Percentiles rank a stretch among this genome's conserved stretches.
Evolutionary conservation across 2,888 invertebrate species (phyloP).

Genomic region (Selenia dentaria): DNA sequence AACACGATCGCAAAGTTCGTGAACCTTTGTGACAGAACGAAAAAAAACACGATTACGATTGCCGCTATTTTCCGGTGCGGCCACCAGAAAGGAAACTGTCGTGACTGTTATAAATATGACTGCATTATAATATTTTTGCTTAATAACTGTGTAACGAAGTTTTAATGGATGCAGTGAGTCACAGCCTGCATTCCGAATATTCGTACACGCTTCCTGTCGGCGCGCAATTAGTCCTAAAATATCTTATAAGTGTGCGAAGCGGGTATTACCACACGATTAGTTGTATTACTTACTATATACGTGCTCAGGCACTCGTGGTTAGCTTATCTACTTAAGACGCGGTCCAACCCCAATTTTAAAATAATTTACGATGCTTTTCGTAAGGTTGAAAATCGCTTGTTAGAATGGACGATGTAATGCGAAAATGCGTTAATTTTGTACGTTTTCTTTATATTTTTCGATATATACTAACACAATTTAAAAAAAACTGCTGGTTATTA

Average conservation of each 20-base stretch:
- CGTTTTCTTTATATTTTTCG: too few species aligned
- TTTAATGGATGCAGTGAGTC: constrained; percentile 48
- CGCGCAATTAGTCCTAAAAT: constrained; percentile 24
- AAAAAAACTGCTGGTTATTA: too few species aligned
- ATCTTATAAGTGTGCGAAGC: constrained; percentile 9
- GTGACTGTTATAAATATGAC: constrained; percentile 36
- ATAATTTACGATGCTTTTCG: too few species aligned
- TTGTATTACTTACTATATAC: too few species aligned
- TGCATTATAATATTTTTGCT: constrained; percentile 61
- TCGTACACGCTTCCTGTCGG: constrained; percentile 28
- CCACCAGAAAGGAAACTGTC: constrained; percentile 46
- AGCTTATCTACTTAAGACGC: too few species aligned
- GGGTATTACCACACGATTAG: constrained; percentile 2
- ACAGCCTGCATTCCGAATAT: constrained; percentile 34
- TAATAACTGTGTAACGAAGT: constrained; percentile 63
- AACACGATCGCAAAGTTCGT: constrained; percentile 43
- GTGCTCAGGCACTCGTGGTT: too few species aligned
- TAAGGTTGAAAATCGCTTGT: too few species aligned
- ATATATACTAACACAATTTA: too few species aligned
- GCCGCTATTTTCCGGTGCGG: constrained; percentile 61
- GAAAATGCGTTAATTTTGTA: too few species aligned
- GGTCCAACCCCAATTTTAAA: too few species aligned
- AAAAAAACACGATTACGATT: constrained; percentile 15
- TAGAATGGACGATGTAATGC: too few species aligned
- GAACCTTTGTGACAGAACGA: constrained; percentile 42